These are phyloP conservation scores for Potamilus streckersoni DNA, from an alignment of 1,140 invertebrate genomes.

Conservation along the genomic window DNA sequence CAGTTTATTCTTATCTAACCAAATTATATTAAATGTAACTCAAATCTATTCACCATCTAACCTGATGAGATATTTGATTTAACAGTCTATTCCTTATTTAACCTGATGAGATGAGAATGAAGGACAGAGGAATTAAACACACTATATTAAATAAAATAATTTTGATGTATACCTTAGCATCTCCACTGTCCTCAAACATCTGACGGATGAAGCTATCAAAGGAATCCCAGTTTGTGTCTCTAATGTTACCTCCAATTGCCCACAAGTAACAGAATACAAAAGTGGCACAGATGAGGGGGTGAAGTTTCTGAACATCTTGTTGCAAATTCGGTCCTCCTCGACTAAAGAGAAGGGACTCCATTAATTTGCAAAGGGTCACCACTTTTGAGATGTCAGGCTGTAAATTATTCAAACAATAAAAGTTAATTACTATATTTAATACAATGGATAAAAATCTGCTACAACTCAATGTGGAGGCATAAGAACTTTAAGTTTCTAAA, in stretches of 20 bases:
- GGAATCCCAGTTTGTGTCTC: constrained; percentile 75
- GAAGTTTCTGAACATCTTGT: constrained; percentile 62
- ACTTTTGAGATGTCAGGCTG: constrained; percentile 87
- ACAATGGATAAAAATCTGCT: too few relatives aligned
- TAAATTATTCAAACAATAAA: constrained; percentile 22
- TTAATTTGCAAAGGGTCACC: constrained; percentile 77
- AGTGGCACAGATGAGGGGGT: constrained; percentile 76
- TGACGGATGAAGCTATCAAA: constrained; percentile 79
- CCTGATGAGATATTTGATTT: too few relatives aligned
- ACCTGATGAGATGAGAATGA: too few relatives aligned
- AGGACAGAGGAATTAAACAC: too few relatives aligned
- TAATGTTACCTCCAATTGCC: constrained; percentile 84
- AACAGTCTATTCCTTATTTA: too few relatives aligned
- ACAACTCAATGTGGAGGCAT: too few relatives aligned
- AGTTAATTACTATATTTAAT: not conserved
- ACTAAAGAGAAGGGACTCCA: constrained; percentile 76
- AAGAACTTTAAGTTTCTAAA: too few relatives aligned
- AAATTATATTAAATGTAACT: too few relatives aligned
- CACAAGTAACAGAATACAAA: constrained; percentile 85
- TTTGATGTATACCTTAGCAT: constrained; percentile 69
- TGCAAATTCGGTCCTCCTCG: constrained; percentile 69
- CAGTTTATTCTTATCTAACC: too few relatives aligned
- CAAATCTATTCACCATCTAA: too few relatives aligned
- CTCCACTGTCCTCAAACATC: constrained; percentile 78
- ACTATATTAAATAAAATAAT: too few relatives aligned